Evolutionary conservation across 2,797 vertebrate genomes (phyloP), one percentile per base, ranked within the genome.

Genomic region (Argya squamiceps): DNA sequence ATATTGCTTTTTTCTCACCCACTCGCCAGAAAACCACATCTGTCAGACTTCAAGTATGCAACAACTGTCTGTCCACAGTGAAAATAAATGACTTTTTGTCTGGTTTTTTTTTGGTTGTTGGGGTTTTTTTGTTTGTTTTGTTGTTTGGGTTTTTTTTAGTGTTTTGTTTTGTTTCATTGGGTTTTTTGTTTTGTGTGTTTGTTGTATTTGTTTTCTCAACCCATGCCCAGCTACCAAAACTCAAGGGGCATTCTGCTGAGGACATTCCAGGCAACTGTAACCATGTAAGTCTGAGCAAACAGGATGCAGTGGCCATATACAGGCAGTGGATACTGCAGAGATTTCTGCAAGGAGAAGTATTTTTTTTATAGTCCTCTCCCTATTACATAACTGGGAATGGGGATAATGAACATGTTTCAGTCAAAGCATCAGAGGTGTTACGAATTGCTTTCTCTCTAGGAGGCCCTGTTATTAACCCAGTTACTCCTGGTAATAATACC

Each of bases 381-480:
- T 88, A 36, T 96, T 94, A 91, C 92, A 93, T 96, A 96, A 96
- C 76, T 90, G 89, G 53, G 79, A 91, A 71, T 15, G 12, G 0
- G 15, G 62, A 34, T 78, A 91, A 96, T 96, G 88, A 94, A 67
- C 41, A 29, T 41, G 73, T 79, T 94, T 73, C 80, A 79, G 84
- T 81, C 91, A 84, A 80, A 88, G 84, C 84, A 96, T 95, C 89
- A 79, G 67, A 92, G 93, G 92, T 93, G 77, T 86, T 92, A 93
- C 85, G 93, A 96, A 94, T 92, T 96, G 88, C 92, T 96, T 95
- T 94, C 92, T 92, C 69, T 93, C 94, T 84, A 73, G 80, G 27
- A 95, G 74, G 83, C 91, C 79, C 83, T 96, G 81, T 95, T 93
- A 96, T 96, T 97, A 96, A 96, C 94, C 93, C 95, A 95, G 89